Evolutionary conservation across 2,797 vertebrate genomes (phyloP).

Genomic region (Urophycis tenuis): DNA sequence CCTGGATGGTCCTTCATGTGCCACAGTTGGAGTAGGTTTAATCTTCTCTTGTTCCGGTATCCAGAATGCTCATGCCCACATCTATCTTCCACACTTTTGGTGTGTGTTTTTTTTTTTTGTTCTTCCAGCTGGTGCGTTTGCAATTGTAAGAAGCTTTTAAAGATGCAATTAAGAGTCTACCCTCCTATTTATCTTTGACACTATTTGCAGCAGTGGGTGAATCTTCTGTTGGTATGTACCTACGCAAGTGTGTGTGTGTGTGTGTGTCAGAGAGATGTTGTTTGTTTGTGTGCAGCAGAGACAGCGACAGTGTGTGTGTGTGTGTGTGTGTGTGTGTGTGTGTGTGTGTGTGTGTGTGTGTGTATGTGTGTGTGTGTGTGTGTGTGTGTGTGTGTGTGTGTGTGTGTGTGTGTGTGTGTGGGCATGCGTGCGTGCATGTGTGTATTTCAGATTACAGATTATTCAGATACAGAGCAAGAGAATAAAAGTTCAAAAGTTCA

Average conservation of each 20-base stretch:
- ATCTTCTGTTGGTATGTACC: neutral
- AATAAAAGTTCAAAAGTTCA: too few species aligned
- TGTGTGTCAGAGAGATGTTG: neutral
- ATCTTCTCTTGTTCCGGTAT: too few species aligned
- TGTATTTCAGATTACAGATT: neutral
- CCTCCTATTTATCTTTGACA: slow-evolving; percentile 4
- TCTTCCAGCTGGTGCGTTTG: slow-evolving; percentile 6
- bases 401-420: slow-evolving; percentile 3
- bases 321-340: neutral
- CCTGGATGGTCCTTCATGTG: too few species aligned
- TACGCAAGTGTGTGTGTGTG: slow-evolving; percentile 2
- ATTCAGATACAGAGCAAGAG: neutral
- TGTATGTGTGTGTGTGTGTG: slow-evolving; percentile 8
- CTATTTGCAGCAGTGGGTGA: neutral
- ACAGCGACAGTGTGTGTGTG: neutral
- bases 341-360: neutral
- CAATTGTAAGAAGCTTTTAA: neutral
- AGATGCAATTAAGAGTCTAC: slow-evolving; percentile 16
- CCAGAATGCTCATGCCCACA: too few species aligned
- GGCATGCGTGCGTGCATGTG: neutral
- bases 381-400: slow-evolving; percentile 10
- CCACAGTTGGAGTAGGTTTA: too few species aligned
- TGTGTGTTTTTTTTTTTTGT: neutral
- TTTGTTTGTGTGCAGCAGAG: neutral
- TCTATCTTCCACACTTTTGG: too few species aligned